These are phyloP conservation scores for Cyclophora punctaria DNA, from an alignment of 2,888 invertebrate species.

Conservation along the genomic window DNA sequence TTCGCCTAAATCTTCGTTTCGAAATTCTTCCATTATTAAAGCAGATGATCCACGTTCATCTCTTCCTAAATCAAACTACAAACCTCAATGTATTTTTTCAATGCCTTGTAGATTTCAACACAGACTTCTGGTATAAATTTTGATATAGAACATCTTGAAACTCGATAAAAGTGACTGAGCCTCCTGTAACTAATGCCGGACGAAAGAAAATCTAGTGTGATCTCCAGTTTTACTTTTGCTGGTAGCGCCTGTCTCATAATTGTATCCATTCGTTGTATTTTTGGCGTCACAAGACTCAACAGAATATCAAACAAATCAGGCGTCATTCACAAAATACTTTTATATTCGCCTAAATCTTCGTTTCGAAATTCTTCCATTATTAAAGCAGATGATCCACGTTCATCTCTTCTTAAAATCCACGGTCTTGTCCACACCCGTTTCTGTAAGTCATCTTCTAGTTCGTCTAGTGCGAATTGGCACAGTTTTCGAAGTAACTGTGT, in stretches of 20 bases:
- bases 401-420: too few species aligned
- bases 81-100: conserved; percentile 2
- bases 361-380: too few species aligned
- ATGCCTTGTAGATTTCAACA: conserved; percentile 1
- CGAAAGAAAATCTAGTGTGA: conserved; percentile 1
- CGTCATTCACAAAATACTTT: too few species aligned
- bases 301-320: conserved; percentile 3
- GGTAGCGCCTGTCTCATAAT: conserved; percentile 3
- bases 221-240: conserved; percentile 4
- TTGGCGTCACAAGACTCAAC: conserved; percentile 2
- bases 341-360: too few species aligned
- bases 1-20: too few species aligned
- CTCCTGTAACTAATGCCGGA: conserved; percentile 4
- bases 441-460: too few species aligned
- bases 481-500: neutral
- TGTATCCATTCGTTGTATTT: conserved; percentile 3
- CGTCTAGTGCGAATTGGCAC: neutral
- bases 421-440: too few species aligned
- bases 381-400: too few species aligned
- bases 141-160: conserved; percentile 1
- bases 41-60: too few species aligned
- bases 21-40: too few species aligned
- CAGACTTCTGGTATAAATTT: too few species aligned
- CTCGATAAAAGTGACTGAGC: conserved; percentile 5
- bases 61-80: neutral